Base-by-base conservation (phyloP, 2,888 invertebrate species). In the Andrena hattorfiana region DNA sequence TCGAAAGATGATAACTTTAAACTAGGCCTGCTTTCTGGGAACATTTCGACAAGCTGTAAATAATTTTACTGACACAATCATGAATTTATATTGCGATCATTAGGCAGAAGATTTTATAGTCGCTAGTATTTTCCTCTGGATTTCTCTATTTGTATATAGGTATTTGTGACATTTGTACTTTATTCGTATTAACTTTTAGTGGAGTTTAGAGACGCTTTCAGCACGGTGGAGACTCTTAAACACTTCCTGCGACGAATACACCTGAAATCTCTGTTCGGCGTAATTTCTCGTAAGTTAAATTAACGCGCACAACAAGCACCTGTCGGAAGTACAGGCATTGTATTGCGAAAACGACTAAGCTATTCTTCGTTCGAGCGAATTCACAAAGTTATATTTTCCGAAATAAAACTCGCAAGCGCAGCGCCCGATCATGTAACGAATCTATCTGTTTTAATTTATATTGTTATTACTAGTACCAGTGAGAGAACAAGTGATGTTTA, bases 271-370 rank as follows among this genome's bases (percentile, higher is more conserved):
- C 49, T 48, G 5, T 26, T 60, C 16, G 20, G 48, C 20, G 35
- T 23, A 63, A 23, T 48, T 72, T 63, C 51, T 23, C 16, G 23
- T 35, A 30, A 35, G 16, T 42, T 20, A n/a, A 73, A 64, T 51
- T 54, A 28, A 82, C 60, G 60, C 81, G 81, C 81, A 82, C 81
- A 82, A 66, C 59, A 54, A n/a, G 13, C 59, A 80, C 35, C 7
- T 48, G 42, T 59, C 63, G 26, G 54, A 32, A 3, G 28, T 20
- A 54, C n/a, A 6, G 35, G n/a, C 54, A 56, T 13, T 20, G 8
- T 26, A 64, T 26, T 26, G 16, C 35, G 20, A 3, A 13, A 54
- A 13, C 3, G 28, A 26, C 54, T n/a, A 13, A 30, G 4, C 42
- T n/a, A 35, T 59, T 59, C 35, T 20, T 30, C 30, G 16, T 28